Percentiles rank a stretch among this genome's conserved stretches.
These are phyloP conservation scores for Apis mellifera DNA, from an alignment of 1,140 invertebrate species.

Conservation along the genomic window DNA sequence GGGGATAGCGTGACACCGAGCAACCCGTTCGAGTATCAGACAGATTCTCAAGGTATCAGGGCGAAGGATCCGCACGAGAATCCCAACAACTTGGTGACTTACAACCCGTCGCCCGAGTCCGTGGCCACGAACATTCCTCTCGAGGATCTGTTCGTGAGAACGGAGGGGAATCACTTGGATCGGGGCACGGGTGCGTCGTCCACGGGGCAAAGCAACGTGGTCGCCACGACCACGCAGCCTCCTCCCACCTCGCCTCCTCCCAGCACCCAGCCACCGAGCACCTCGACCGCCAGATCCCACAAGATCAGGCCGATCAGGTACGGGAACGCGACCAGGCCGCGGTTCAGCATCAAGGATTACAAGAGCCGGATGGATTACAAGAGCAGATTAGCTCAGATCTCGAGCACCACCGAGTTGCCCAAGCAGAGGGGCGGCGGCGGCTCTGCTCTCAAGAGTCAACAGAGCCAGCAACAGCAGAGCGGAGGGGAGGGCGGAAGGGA, in stretches of 20 bases:
- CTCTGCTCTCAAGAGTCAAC: slow-evolving; percentile 57
- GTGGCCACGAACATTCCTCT: slow-evolving; percentile 56
- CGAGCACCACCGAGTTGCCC: slow-evolving; percentile 54
- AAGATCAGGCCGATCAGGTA: slow-evolving; percentile 73
- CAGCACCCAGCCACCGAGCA: slow-evolving; percentile 3
- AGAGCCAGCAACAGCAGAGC: slow-evolving; percentile 16
- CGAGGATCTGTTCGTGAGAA: slow-evolving; percentile 72
- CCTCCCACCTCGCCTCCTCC: slow-evolving; percentile 53
- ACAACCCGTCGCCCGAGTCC: not conserved
- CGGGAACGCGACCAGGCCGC: slow-evolving; percentile 74
- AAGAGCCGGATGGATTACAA: slow-evolving; percentile 78
- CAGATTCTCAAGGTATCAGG: not conserved
- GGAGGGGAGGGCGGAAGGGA: slow-evolving; percentile 52
- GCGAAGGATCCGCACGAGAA: not conserved
- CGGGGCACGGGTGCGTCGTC: slow-evolving; percentile 58
- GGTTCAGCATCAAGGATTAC: slow-evolving; percentile 81
- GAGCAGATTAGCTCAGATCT: slow-evolving; percentile 64
- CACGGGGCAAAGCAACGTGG: not conserved
- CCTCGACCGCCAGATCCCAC: slow-evolving; percentile 62
- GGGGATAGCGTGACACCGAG: slow-evolving; percentile 21
- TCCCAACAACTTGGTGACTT: not conserved
- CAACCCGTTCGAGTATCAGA: slow-evolving; percentile 64
- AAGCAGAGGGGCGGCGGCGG: slow-evolving; percentile 45
- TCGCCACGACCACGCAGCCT: slow-evolving; percentile 4
- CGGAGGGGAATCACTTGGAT: slow-evolving; percentile 68